Conservation (phyloP, 2,888 invertebrate genomes). For the Neoscelio sp. region DNA sequence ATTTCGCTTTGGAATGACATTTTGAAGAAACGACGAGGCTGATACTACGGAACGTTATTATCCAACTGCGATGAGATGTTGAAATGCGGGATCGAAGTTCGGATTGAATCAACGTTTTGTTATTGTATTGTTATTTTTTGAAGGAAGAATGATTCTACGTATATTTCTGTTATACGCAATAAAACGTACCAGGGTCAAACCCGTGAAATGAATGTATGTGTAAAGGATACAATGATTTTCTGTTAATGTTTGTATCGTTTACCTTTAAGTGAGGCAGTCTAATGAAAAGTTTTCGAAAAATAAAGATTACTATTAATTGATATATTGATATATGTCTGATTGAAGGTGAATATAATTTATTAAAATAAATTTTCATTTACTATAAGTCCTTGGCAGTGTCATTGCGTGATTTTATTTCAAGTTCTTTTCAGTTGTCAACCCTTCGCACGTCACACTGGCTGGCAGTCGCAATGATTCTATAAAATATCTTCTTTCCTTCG, state of each 20-base stretch:
- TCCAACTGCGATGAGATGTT: neutral
- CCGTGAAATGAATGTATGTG: constrained; percentile 60
- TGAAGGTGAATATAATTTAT: constrained; percentile 65
- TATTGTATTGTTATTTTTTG: constrained; percentile 64
- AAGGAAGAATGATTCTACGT: constrained; percentile 58
- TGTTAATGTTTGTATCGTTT: constrained; percentile 68
- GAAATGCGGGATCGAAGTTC: constrained; percentile 58
- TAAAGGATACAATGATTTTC: constrained; percentile 62
- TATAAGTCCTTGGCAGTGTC: constrained; percentile 15
- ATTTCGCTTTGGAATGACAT: constrained; percentile 22
- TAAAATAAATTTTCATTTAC: constrained; percentile 61
- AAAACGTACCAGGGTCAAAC: constrained; percentile 62
- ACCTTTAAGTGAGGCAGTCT: constrained; percentile 63
- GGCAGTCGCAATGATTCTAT: constrained; percentile 3
- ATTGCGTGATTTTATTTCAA: constrained; percentile 17
- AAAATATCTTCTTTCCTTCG: no score
- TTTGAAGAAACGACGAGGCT: constrained; percentile 3
- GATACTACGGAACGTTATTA: neutral
- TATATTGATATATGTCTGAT: constrained; percentile 67
- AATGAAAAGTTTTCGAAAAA: constrained; percentile 68
- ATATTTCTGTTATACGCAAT: constrained; percentile 64
- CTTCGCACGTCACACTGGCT: constrained; percentile 30
- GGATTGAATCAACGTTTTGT: constrained; percentile 59
- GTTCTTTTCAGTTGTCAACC: constrained; percentile 21
- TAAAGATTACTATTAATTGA: constrained; percentile 69